Evolutionary conservation across 1,140 invertebrate genomes (phyloP), one percentile per base, ranked within the genome.

Genomic region (Eubasilissa regina): DNA sequence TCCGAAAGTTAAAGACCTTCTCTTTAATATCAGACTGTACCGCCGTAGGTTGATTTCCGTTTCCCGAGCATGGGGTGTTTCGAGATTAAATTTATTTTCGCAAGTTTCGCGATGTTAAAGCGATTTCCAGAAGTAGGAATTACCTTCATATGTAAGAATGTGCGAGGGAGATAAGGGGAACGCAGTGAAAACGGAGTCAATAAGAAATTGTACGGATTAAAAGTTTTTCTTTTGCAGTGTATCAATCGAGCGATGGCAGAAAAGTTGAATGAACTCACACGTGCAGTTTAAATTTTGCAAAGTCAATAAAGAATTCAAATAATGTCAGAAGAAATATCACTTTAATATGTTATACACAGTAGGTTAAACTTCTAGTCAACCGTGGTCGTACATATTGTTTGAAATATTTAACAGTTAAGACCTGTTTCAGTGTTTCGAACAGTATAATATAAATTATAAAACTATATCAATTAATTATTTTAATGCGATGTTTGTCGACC

Each of bases 11-110:
- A 12, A 66, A 35, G 8, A 19, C 0, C 35, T 13, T 45, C 62
- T 44, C 9, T 45, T 25, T 15, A 25, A 66, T 66, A 66, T 66
- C 35, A 66, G 62, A 4, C 62, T 17, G 19, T 45, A 15, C 17
- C 25, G 48, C 64, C 47, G 66, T 70, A 13, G 25, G 35, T 56
- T 74, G 72, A 74, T 74, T 74, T 74, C 53, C 72, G 53, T 58
- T 58, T 15, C 62, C 62, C 68, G 1, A 53, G 21, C 35, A 17
- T n/a, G 25, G 72, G 25, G 51, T 55, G 51, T 56, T 74, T 74
- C 21, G 11, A 74, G 53, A 74, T 74, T 74, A 74, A 74, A 74
- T 74, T 58, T 74, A 74, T 74, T 74, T 58, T 58, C 21, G 72
- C n/a, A 74, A 74, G 51, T 74, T 74, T 74, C 9, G 35, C 72